phyloP scores from a whole-genome alignment of 2,797 vertebrate genomes.

The Holocentrus rufus region DNA sequence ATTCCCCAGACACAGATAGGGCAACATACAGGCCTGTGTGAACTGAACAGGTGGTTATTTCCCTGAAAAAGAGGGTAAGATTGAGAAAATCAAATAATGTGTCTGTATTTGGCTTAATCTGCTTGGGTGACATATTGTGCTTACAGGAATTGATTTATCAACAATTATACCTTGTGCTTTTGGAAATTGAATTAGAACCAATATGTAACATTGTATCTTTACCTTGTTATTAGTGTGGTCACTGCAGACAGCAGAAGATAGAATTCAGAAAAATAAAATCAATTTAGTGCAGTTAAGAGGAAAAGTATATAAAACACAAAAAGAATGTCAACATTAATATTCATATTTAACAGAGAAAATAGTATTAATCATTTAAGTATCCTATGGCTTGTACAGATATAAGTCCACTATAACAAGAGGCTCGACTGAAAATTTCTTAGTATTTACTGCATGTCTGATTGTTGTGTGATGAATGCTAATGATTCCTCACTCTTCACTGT shows the following conservation, averaged over 20 bases:
- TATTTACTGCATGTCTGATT: constrained; percentile 51
- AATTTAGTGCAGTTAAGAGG: constrained; percentile 65
- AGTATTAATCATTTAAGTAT: constrained; percentile 25
- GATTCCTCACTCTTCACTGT: constrained; percentile 30
- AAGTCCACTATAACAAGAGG: constrained; percentile 35
- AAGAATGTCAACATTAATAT: constrained; percentile 31
- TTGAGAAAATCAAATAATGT: constrained; percentile 10
- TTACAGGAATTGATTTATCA: constrained; percentile 21
- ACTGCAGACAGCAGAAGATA: constrained; percentile 23
- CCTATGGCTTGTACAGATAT: constrained; percentile 62
- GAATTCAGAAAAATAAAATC: constrained; percentile 52
- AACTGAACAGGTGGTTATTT: constrained; percentile 42
- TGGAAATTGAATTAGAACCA: constrained; percentile 24
- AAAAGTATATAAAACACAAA: constrained; percentile 37
- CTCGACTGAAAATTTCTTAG: constrained; percentile 33
- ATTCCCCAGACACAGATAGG: constrained; percentile 51
- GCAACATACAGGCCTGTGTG: constrained; percentile 36
- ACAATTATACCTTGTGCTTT: constrained; percentile 58
- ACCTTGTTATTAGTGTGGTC: constrained; percentile 21
- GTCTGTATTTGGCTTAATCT: constrained; percentile 61
- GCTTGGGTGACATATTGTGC: constrained; percentile 42
- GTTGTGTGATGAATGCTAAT: constrained; percentile 60
- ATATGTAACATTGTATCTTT: constrained; percentile 7
- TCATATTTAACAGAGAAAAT: constrained; percentile 37
- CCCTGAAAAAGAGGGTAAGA: constrained; percentile 50